Conservation (phyloP, 2,888 invertebrate genomes). For the Trissolcus brochymenae region DNA sequence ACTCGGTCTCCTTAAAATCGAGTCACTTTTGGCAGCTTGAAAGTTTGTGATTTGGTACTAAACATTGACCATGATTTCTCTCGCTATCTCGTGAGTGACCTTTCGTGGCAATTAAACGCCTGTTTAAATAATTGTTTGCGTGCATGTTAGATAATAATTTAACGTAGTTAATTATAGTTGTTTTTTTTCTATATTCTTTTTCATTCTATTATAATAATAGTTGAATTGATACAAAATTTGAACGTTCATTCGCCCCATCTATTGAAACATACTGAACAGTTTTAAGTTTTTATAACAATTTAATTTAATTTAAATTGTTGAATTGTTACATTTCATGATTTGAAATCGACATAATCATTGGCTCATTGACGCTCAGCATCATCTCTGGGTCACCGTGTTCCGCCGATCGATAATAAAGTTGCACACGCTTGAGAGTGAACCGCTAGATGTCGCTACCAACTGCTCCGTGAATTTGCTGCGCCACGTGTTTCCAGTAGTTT, state of each 20-base stretch:
- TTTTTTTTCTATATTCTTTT: background rate
- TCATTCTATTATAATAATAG: background rate
- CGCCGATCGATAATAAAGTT: constrained; percentile 15
- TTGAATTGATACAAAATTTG: background rate
- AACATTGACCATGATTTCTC: constrained; percentile 59
- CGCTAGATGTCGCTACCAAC: constrained; percentile 42
- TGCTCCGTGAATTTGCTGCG: constrained; percentile 46
- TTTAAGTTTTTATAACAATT: too few species aligned
- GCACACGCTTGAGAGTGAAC: background rate
- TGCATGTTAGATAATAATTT: constrained; percentile 38
- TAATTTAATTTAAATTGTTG: too few species aligned
- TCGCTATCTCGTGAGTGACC: constrained; percentile 68
- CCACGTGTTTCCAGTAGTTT: constrained; percentile 56
- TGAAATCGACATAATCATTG: background rate
- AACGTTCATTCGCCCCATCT: background rate
- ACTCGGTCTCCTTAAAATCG: constrained; percentile 49
- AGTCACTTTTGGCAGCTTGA: constrained; percentile 59
- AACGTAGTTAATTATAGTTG: too few species aligned
- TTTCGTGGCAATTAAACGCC: constrained; percentile 71
- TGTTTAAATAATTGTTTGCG: constrained; percentile 60
- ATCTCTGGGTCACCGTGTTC: background rate
- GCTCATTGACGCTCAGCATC: background rate
- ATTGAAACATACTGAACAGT: background rate
- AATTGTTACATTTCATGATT: background rate
- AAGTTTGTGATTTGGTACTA: constrained; percentile 59